phyloP scores from a whole-genome alignment of 92 coral and sea anemone genomes.

The Chrysogorgia sp. region DNA sequence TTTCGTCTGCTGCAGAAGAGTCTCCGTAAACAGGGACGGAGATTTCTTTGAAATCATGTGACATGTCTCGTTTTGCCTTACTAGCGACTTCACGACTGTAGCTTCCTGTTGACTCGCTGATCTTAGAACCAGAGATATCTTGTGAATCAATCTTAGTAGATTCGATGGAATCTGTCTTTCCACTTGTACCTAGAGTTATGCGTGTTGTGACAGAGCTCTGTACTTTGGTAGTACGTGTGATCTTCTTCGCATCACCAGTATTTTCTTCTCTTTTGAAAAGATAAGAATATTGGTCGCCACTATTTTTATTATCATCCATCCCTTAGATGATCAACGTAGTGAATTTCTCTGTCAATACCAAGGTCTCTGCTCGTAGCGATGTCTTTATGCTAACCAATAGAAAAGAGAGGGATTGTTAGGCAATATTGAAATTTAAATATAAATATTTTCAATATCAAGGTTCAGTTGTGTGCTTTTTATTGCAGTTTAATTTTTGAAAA shows the following conservation, averaged over 20 bases:
- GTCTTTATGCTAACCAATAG: neutral
- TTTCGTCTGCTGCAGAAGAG: constrained; percentile 4
- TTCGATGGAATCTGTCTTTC: neutral
- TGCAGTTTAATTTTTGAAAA: too few species aligned
- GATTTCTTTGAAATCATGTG: constrained; percentile 29
- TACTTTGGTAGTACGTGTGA: constrained; percentile 24
- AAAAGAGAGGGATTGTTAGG: neutral
- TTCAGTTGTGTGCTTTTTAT: neutral
- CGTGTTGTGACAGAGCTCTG: constrained; percentile 19
- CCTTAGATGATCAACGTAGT: too few species aligned
- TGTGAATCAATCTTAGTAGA: constrained; percentile 2
- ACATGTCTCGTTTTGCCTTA: neutral
- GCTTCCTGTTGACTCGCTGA: constrained; percentile 8
- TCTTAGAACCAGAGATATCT: neutral
- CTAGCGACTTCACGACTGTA: constrained; percentile 3
- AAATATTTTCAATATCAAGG: neutral
- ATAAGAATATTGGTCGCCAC: constrained; percentile 14
- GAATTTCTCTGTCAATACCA: neutral
- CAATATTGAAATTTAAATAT: neutral
- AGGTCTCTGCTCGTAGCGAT: neutral
- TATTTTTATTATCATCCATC: neutral
- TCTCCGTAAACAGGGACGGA: neutral
- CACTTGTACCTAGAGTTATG: neutral
- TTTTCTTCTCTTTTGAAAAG: constrained; percentile 25
- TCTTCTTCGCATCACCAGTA: constrained; percentile 26